Base-by-base conservation (phyloP, 1,140 invertebrate genomes). In the Batillaria attramentaria region DNA sequence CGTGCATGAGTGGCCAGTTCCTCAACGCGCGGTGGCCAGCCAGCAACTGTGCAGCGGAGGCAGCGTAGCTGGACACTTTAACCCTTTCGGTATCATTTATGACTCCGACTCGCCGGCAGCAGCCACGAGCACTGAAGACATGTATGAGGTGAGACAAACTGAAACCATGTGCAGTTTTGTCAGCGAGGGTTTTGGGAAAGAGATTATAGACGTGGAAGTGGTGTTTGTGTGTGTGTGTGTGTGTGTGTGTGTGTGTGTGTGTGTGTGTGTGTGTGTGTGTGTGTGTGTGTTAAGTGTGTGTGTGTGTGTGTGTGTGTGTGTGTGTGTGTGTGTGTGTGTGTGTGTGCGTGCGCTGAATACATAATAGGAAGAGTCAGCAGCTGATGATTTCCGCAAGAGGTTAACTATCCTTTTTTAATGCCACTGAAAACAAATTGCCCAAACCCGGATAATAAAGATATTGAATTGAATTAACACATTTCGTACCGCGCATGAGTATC, bases 141-240 rank as follows among this genome's bases (percentile, higher is more conserved):
- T 84, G 69, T 89, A 88, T 87, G 94, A 96, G 92, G 93, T 97
- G 84, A 97, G 97, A 0, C 97, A 98, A 90, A 90, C 98, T 4
- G 95, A 95, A 70, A 96, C n/a, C n/a, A n/a, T n/a, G n/a, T n/a
- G n/a, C n/a, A n/a, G n/a, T n/a, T n/a, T n/a, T n/a, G n/a, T n/a
- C n/a, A n/a, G n/a, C n/a, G n/a, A n/a, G n/a, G n/a, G n/a, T n/a
- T n/a, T n/a, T n/a, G n/a, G n/a, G n/a, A n/a, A n/a, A n/a, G n/a
- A n/a, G n/a, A n/a, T n/a, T n/a, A n/a, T n/a, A n/a, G n/a, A n/a
- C n/a, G n/a, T n/a, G n/a, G n/a, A n/a, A n/a, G n/a, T n/a, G n/a
- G n/a, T n/a, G n/a, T n/a, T n/a, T n/a, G n/a, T n/a, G n/a, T n/a
- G n/a, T n/a, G n/a, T n/a, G n/a, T n/a, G n/a, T n/a, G n/a, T n/a